A percentile compares a stretch with the other conserved stretches of the same genome.
Conservation (phyloP, 2,888 invertebrate genomes). For the Coremacera marginata region DNA sequence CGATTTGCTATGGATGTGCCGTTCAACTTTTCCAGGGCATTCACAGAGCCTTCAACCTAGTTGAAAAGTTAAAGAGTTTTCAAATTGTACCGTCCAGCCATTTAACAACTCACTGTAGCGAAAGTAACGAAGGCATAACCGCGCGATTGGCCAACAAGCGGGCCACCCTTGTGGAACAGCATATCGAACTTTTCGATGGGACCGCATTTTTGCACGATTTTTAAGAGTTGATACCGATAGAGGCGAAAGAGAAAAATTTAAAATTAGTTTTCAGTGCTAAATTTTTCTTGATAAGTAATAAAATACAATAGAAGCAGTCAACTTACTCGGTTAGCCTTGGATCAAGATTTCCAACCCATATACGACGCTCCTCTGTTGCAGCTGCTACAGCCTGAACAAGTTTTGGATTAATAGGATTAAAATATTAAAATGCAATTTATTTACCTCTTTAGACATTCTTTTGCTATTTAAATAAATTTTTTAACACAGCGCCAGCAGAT, state of each 20-base stretch:
- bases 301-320: conserved; percentile 43
- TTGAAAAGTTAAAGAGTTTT: background rate
- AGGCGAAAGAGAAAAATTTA: conserved; percentile 52
- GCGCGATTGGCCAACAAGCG: conserved; percentile 87
- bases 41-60: conserved; percentile 74
- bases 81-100: background rate
- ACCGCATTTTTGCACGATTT: conserved; percentile 95
- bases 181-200: conserved; percentile 95
- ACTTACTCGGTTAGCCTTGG: conserved; percentile 94
- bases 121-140: conserved; percentile 96
- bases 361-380: conserved; percentile 62
- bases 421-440: background rate
- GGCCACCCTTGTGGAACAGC: conserved; percentile 92
- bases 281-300: conserved; percentile 4
- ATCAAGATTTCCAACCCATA: conserved; percentile 96
- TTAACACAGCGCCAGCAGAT: too few relatives aligned
- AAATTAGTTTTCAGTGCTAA: conserved; percentile 47
- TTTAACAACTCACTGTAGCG: conserved; percentile 66
- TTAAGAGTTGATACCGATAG: conserved; percentile 95
- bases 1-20: conserved; percentile 82
- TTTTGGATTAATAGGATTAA: background rate
- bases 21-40: conserved; percentile 80
- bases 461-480: too few relatives aligned
- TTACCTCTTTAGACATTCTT: conserved; percentile 16
- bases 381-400: background rate